Conservation (phyloP, 2,888 invertebrate species). For the Cosmopolites sordidus region DNA sequence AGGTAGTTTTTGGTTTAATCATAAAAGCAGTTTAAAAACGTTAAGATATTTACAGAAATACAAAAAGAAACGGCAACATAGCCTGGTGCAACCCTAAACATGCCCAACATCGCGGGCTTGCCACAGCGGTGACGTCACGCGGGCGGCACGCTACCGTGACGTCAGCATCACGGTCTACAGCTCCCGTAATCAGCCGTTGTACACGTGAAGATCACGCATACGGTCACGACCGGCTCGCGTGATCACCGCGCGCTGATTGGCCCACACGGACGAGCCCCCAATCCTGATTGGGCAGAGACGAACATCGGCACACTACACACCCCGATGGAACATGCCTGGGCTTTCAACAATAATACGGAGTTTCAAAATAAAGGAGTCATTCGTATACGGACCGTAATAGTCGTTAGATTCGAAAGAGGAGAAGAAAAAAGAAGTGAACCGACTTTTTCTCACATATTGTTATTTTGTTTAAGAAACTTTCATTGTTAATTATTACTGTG, state of each 20-base stretch:
- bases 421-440: conserved; percentile 13
- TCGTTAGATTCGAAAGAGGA: neutral
- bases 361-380: conserved; percentile 39
- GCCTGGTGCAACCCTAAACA: conserved; percentile 2
- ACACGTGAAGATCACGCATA: conserved; percentile 81
- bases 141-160: conserved; percentile 51
- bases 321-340: conserved; percentile 40
- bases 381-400: conserved; percentile 11
- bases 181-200: conserved; percentile 64
- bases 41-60: too few relatives aligned
- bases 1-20: too few relatives aligned
- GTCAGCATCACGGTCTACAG: conserved; percentile 62
- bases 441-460: neutral
- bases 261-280: conserved; percentile 66
- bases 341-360: conserved; percentile 41
- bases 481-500: neutral
- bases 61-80: neutral
- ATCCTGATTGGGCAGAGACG: conserved; percentile 54
- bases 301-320: conserved; percentile 50
- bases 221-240: conserved; percentile 74
- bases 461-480: neutral
- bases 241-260: conserved; percentile 62
- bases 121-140: conserved; percentile 40
- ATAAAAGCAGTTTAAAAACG: too few relatives aligned
- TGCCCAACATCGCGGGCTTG: conserved; percentile 19